phyloP scores from a whole-genome alignment of 2,888 invertebrate genomes.

The Aquatica leii region DNA sequence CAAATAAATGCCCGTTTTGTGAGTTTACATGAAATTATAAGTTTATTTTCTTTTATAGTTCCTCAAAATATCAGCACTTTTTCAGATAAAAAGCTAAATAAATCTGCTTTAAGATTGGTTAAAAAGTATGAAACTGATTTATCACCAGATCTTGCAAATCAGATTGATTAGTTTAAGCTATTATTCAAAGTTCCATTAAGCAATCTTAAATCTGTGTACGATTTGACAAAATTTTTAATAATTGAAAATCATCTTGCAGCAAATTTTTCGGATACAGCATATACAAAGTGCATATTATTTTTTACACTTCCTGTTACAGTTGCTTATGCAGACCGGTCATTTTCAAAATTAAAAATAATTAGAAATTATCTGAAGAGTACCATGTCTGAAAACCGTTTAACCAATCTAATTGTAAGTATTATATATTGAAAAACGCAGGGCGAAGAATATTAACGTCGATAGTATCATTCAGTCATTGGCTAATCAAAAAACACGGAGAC shows the following conservation, averaged over 20 bases:
- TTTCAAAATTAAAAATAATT: conserved; percentile 11
- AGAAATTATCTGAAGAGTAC: conserved; percentile 4
- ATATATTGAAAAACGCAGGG: not conserved
- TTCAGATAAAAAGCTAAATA: not conserved
- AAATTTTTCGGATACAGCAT: not conserved
- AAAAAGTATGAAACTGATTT: not conserved
- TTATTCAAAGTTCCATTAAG: not conserved
- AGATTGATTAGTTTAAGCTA: not conserved
- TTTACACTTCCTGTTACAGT: not conserved
- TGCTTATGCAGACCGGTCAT: not conserved
- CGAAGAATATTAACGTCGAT: too few relatives aligned
- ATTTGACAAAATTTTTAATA: not conserved
- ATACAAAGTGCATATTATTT: not conserved
- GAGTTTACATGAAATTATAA: not conserved
- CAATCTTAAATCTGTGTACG: not conserved
- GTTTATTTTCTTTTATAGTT: not conserved
- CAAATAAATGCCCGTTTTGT: not conserved
- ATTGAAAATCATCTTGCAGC: not conserved
- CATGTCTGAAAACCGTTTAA: not conserved
- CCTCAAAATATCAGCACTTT: not conserved
- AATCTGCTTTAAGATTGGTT: not conserved
- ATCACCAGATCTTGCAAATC: not conserved
- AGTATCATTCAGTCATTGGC: not conserved
- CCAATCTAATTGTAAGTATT: not conserved
- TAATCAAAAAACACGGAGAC: conserved; percentile 24